These are phyloP conservation scores for Euproctis similis DNA, from an alignment of 2,888 invertebrate species.

Conservation along the genomic window DNA sequence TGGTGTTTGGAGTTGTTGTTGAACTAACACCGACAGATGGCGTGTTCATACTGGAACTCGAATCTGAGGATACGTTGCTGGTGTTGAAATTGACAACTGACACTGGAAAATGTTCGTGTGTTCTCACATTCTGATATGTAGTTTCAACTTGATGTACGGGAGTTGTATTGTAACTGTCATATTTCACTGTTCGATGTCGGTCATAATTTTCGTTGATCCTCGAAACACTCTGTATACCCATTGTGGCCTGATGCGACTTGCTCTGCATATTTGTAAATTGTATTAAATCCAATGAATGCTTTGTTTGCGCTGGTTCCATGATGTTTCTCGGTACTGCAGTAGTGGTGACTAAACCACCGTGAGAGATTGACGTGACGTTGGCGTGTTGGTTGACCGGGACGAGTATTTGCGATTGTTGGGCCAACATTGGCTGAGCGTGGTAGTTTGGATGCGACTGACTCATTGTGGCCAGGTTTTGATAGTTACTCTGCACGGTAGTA, in stretches of 20 bases:
- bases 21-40: slow-evolving; percentile 76
- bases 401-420: slow-evolving; percentile 26
- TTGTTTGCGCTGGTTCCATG: slow-evolving; percentile 45
- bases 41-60: slow-evolving; percentile 81
- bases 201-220: slow-evolving; percentile 49
- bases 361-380: slow-evolving; percentile 29
- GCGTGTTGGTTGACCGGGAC: slow-evolving; percentile 28
- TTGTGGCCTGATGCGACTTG: slow-evolving; percentile 32
- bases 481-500: slow-evolving; percentile 38
- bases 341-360: slow-evolving; percentile 34
- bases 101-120: slow-evolving; percentile 46
- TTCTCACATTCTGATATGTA: slow-evolving; percentile 52
- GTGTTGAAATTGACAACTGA: slow-evolving; percentile 44
- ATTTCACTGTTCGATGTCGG: slow-evolving; percentile 40
- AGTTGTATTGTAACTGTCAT: slow-evolving; percentile 43
- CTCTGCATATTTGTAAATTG: slow-evolving; percentile 49
- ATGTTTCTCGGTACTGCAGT: slow-evolving; percentile 43
- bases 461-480: slow-evolving; percentile 57
- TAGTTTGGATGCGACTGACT: slow-evolving; percentile 58
- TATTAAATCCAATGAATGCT: slow-evolving; percentile 55
- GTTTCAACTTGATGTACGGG: slow-evolving; percentile 48
- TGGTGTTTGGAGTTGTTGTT: slow-evolving; percentile 81
- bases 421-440: slow-evolving; percentile 24
- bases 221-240: slow-evolving; percentile 47
- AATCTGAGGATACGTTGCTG: slow-evolving; percentile 77